Percentiles rank a stretch among this genome's conserved stretches.
phyloP scores from a whole-genome alignment of 2,888 invertebrate species.

The Crepidodera aurea region DNA sequence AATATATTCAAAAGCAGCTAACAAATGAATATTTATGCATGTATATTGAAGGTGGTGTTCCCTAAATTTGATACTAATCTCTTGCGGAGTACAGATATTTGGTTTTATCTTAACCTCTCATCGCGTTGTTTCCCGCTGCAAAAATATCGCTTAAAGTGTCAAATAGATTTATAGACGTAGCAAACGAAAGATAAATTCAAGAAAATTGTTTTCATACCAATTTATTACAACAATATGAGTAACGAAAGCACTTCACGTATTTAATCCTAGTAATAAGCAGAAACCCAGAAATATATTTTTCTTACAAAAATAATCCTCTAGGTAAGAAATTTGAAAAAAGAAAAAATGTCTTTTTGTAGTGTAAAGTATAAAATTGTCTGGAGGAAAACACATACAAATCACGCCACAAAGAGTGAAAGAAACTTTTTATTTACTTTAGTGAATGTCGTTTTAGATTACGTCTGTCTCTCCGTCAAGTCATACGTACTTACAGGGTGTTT shows the following conservation, averaged over 20 bases:
- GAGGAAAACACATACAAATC: not conserved
- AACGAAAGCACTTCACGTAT: too few relatives aligned
- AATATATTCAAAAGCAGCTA: slow-evolving; percentile 43
- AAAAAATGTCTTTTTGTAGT: not conserved
- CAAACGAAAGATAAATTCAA: too few relatives aligned
- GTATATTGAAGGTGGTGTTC: slow-evolving; percentile 36
- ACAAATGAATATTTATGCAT: slow-evolving; percentile 43
- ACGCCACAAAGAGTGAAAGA: not conserved
- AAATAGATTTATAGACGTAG: too few relatives aligned
- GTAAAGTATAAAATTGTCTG: not conserved
- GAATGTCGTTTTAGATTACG: slow-evolving; percentile 6
- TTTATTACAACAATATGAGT: too few relatives aligned
- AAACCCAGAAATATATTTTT: too few relatives aligned
- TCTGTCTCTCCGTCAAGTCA: not conserved
- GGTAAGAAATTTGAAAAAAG: too few relatives aligned
- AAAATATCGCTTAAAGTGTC: too few relatives aligned
- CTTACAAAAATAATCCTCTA: too few relatives aligned
- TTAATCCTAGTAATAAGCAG: too few relatives aligned
- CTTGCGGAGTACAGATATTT: slow-evolving; percentile 20
- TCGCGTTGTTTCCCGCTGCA: too few relatives aligned
- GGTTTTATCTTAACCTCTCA: too few relatives aligned
- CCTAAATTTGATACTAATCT: slow-evolving; percentile 37
- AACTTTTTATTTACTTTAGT: not conserved
- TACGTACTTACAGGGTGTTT: not conserved
- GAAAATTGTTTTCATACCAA: too few relatives aligned